Percentiles rank a stretch among this genome's conserved stretches.
phyloP scores from a whole-genome alignment of 2,113 vertebrate genomes.

The Felis chaus region DNA sequence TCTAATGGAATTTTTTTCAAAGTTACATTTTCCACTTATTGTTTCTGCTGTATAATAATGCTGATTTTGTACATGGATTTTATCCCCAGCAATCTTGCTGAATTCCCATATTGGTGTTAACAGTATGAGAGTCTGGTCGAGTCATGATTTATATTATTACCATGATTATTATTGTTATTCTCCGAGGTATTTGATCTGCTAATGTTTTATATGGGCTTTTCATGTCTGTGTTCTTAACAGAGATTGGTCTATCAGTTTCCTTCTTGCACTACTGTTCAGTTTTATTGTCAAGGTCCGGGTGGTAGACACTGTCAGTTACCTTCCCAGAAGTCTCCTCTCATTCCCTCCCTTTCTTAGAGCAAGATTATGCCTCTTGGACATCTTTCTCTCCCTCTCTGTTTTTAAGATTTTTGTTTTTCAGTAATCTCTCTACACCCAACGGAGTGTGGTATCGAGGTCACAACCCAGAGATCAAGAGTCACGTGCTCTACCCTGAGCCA shows the following conservation, averaged over 20 bases:
- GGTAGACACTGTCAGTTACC: background rate
- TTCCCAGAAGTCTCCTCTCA: background rate
- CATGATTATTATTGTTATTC: background rate
- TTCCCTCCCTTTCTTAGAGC: background rate
- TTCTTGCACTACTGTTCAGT: background rate
- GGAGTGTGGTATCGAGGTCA: too few species aligned
- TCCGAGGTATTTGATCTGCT: background rate
- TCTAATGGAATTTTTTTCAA: background rate
- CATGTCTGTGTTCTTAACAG: background rate
- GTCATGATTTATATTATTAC: background rate
- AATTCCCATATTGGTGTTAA: background rate
- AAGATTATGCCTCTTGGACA: background rate
- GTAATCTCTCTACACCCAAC: too few species aligned
- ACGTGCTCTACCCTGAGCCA: too few species aligned
- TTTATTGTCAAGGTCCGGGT: background rate
- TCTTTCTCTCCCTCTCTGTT: background rate
- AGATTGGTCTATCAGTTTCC: background rate
- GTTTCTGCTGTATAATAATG: background rate
- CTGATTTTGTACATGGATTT: background rate
- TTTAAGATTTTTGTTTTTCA: too few species aligned
- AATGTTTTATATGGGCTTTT: background rate
- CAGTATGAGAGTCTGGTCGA: background rate
- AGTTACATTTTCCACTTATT: background rate
- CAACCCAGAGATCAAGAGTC: too few species aligned
- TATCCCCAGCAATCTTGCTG: background rate